Percentiles rank a stretch among this genome's conserved stretches.
Conservation (phyloP, 2,888 invertebrate genomes). For the Sphaerophoria taeniata region DNA sequence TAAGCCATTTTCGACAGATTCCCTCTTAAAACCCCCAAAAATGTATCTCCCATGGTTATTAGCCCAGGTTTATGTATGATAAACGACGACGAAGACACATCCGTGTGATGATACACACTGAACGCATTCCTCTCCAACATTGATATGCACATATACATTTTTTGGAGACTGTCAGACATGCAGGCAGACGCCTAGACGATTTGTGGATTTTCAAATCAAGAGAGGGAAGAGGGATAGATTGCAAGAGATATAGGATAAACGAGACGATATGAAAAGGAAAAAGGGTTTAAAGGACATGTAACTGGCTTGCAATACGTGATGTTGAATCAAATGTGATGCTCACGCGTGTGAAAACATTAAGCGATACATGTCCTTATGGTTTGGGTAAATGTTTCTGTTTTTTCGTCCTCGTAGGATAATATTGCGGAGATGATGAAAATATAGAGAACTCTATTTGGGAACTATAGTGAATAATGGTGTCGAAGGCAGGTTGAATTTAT, state of each 20-base stretch:
- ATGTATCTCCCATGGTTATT: conserved; percentile 54
- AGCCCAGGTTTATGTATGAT: conserved; percentile 66
- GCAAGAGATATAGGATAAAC: conserved; percentile 10
- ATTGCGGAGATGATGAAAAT: conserved; percentile 37
- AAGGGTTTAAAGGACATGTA: conserved; percentile 72
- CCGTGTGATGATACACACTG: conserved; percentile 50
- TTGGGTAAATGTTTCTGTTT: conserved; percentile 3
- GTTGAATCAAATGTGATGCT: conserved; percentile 82
- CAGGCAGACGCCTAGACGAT: conserved; percentile 67
- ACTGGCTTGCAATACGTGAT: conserved; percentile 80
- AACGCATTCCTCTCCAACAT: conserved; percentile 26
- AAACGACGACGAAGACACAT: conserved; percentile 45
- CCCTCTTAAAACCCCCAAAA: background rate
- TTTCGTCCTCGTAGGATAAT: background rate
- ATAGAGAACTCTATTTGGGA: conserved; percentile 44
- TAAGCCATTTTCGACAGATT: conserved; percentile 67
- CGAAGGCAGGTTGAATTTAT: conserved; percentile 10
- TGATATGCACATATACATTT: conserved; percentile 10
- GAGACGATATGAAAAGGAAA: conserved; percentile 31
- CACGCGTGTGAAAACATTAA: conserved; percentile 83
- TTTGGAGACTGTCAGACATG: conserved; percentile 63
- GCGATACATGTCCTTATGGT: conserved; percentile 61
- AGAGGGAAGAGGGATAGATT: background rate
- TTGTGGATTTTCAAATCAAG: conserved; percentile 60
- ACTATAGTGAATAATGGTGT: conserved; percentile 49